Base-by-base conservation (phyloP, 1,140 invertebrate genomes). In the Drosophila parvula region DNA sequence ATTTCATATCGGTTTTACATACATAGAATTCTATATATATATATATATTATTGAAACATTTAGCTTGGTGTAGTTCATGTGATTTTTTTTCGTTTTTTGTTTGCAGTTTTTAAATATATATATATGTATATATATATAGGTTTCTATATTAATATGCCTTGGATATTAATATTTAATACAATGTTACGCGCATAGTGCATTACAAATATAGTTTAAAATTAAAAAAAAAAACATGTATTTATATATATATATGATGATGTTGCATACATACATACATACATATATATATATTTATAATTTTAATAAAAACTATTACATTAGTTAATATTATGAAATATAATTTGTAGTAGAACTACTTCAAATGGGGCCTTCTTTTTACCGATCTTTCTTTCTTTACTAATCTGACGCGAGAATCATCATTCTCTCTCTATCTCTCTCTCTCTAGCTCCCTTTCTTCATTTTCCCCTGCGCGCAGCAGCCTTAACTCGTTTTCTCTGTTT, bases 251-350 rank as follows among this genome's bases (percentile, higher is more conserved):
- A 22, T 22, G 22, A 22, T 68, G 45, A 28, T 47, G 45, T 47
- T 47, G 62, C 60, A 40, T 69, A 58, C 62, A 60, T 55, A 55
- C 43, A 36, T 68, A 47, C 57, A 53, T 65, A 64, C 50, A 73
- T 45, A 59, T 45, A 59, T 65, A 74, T 74, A 71, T 71, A 58
- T 56, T 51, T 74, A 48, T 74, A 74, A 62, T 70, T 74, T 81
- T 82, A 83, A 83, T 83, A 83, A 83, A 83, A 83, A 83, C 80
- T 83, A 83, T 83, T 83, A 83, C 65, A 83, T 83, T 83, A 83
- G 57, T 47, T 83, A 36, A 53, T 79, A 79, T 82, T 83, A 75
- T 82, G 67, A 53, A 53, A 36, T 53, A 53, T 82, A 83, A 75
- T 83, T 69, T 64, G 76, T 68, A 83, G 71, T 83, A 82, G 16